phyloP scores from a whole-genome alignment of 2,113 vertebrate species.

The Notothenia coriiceps region DNA sequence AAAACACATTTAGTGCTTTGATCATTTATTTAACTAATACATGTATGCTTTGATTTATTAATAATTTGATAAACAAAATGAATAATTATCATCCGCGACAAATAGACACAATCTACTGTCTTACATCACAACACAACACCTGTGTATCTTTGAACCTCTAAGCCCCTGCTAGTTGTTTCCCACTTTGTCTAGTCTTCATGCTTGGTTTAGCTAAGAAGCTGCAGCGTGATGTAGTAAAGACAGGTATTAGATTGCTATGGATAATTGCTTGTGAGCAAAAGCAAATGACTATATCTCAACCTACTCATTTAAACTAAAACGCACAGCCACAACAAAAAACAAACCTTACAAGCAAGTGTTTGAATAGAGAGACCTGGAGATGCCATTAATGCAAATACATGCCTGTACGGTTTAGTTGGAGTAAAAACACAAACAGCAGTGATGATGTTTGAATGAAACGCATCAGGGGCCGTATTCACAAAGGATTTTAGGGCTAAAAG shows the following conservation, averaged over 20 bases:
- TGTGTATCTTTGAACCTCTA: too few relatives aligned
- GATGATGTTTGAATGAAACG: constrained; percentile 21
- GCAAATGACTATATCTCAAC: neutral
- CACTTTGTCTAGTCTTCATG: too few relatives aligned
- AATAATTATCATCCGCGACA: neutral
- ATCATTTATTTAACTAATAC: too few relatives aligned
- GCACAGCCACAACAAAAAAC: neutral
- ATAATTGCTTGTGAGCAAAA: too few relatives aligned
- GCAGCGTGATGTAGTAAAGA: too few relatives aligned
- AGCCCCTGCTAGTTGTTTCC: too few relatives aligned
- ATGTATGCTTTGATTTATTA: too few relatives aligned
- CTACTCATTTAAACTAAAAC: neutral
- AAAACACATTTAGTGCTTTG: too few relatives aligned
- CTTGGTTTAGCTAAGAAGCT: too few relatives aligned
- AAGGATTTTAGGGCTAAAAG: too few relatives aligned
- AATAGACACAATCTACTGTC: neutral
- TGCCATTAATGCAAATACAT: neutral
- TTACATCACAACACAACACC: neutral
- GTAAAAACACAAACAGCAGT: neutral
- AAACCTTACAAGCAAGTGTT: neutral
- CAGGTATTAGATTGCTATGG: too few relatives aligned
- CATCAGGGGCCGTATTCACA: too few relatives aligned
- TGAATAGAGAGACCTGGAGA: constrained; percentile 2
- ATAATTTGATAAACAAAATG: neutral
- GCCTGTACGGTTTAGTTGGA: neutral